phyloP scores from a whole-genome alignment of 2,888 invertebrate species.

The Volucella bombylans region DNA sequence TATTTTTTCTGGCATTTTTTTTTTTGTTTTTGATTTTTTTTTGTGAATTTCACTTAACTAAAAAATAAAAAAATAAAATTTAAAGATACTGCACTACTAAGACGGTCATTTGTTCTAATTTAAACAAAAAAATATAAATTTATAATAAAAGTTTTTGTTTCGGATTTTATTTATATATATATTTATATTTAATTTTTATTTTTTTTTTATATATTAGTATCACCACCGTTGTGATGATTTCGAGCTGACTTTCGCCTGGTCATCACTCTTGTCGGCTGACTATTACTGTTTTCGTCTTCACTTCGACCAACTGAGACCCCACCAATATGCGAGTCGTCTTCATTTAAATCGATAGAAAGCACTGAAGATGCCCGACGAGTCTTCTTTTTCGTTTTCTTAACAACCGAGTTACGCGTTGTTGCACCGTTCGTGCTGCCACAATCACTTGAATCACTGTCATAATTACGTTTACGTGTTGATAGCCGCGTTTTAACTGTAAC shows the following conservation, averaged over 20 bases:
- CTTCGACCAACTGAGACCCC: constrained; percentile 70
- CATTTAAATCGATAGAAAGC: constrained; percentile 76
- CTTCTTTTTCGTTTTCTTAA: constrained; percentile 74
- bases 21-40: constrained; percentile 12
- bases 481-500: constrained; percentile 62
- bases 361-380: constrained; percentile 75
- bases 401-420: constrained; percentile 53
- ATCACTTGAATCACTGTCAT: constrained; percentile 77
- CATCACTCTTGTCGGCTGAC: constrained; percentile 72
- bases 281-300: constrained; percentile 69
- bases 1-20: constrained; percentile 31
- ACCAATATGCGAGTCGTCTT: constrained; percentile 75
- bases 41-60: constrained; percentile 23
- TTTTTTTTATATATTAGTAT: constrained; percentile 60
- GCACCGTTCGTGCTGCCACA: constrained; percentile 73
- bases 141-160: constrained; percentile 29
- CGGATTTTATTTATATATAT: constrained; percentile 47
- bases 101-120: constrained; percentile 37
- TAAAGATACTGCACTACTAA: constrained; percentile 20
- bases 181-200: neutral
- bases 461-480: constrained; percentile 80
- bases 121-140: constrained; percentile 22
- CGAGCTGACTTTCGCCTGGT: constrained; percentile 75
- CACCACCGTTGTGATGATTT: constrained; percentile 74
- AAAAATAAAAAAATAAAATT: constrained; percentile 26